Evolutionary conservation across 2,888 invertebrate species (phyloP).

Genomic region (Lasioglossum lativentre): DNA sequence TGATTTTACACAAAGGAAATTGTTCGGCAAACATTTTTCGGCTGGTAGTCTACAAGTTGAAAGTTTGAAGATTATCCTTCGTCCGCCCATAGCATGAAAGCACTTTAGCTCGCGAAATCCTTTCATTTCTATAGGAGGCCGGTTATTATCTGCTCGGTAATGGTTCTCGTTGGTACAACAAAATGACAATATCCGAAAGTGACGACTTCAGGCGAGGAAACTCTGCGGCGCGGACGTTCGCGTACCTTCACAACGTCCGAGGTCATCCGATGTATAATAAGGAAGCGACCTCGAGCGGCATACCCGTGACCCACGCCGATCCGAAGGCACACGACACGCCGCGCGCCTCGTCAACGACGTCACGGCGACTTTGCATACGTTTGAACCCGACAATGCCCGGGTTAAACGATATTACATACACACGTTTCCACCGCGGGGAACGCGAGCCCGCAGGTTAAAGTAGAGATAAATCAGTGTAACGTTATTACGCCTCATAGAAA

Average conservation of each 20-base stretch:
- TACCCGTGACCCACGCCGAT: conserved; percentile 66
- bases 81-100: background rate
- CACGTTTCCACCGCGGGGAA: conserved; percentile 66
- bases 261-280: conserved; percentile 70
- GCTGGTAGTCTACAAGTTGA: background rate
- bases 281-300: conserved; percentile 70
- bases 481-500: conserved; percentile 79
- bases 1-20: background rate
- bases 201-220: conserved; percentile 31
- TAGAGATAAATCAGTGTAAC: conserved; percentile 80
- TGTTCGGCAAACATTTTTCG: background rate
- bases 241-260: conserved; percentile 30
- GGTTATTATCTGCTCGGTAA: background rate
- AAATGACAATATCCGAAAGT: conserved; percentile 23
- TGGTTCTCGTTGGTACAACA: background rate
- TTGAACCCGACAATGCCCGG: conserved; percentile 80
- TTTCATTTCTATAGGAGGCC: background rate
- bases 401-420: conserved; percentile 80
- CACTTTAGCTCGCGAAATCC: background rate
- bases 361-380: conserved; percentile 80
- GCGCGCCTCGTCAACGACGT: conserved; percentile 73
- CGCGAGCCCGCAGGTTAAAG: conserved; percentile 74
- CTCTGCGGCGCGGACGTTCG: conserved; percentile 14
- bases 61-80: background rate
- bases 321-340: conserved; percentile 62